Evolutionary conservation across 2,888 invertebrate species (phyloP).

Genomic region (Busseola fusca): DNA sequence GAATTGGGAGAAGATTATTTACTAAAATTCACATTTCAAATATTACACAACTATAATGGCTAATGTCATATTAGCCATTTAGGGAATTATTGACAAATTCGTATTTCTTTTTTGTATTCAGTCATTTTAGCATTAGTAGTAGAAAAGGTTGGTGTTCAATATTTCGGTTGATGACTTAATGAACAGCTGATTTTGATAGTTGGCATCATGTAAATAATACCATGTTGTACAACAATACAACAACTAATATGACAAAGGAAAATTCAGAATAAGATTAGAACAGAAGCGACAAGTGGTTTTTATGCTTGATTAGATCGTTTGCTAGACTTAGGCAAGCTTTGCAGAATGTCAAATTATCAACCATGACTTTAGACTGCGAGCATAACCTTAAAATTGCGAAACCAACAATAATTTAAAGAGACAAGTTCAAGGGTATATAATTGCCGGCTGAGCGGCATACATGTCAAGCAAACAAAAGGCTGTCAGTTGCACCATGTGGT

Average conservation of each 20-base stretch:
- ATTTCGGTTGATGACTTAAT: neutral
- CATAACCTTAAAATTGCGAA: constrained; percentile 36
- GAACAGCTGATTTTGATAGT: constrained; percentile 39
- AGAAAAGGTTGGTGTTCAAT: neutral
- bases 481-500: constrained; percentile 70
- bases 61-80: neutral
- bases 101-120: neutral
- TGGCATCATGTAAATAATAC: constrained; percentile 12
- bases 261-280: neutral
- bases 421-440: constrained; percentile 62
- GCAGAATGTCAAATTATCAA: neutral
- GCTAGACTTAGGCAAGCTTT: neutral
- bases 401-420: constrained; percentile 7
- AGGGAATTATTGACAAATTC: constrained; percentile 24
- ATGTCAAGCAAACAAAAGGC: constrained; percentile 57
- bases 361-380: neutral
- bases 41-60: constrained; percentile 20
- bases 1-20: neutral
- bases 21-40: neutral
- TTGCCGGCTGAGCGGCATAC: constrained; percentile 21
- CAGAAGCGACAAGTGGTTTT: constrained; percentile 8
- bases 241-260: constrained; percentile 19
- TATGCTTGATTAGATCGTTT: neutral
- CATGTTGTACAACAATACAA: constrained; percentile 18
- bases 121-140: neutral